Evolutionary conservation across 2,113 vertebrate genomes (phyloP).

Genomic region (Isichthys henryi): DNA sequence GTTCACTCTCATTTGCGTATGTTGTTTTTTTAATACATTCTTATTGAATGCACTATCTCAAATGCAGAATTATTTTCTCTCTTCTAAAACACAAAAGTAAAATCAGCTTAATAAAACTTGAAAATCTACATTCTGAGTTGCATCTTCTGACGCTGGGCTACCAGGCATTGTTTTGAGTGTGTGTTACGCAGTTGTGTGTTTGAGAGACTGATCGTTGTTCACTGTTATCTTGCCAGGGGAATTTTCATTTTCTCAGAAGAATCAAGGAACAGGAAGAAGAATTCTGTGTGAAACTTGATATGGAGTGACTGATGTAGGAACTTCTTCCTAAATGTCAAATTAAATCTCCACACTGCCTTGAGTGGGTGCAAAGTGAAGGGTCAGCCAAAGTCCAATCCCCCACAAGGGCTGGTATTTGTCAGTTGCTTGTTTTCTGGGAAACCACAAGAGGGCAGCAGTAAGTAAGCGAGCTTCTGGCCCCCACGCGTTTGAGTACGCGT

Average conservation of each 20-base stretch:
- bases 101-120: background rate
- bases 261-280: background rate
- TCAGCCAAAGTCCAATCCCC: background rate
- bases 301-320: background rate
- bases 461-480: background rate
- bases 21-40: background rate
- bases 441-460: background rate
- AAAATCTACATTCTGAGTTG: background rate
- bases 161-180: background rate
- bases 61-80: background rate
- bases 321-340: background rate
- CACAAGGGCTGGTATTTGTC: background rate
- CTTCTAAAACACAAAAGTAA: background rate
- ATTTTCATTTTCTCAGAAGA: background rate
- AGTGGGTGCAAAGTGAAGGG: background rate
- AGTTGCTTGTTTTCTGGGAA: too few relatives aligned
- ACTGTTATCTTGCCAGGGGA: background rate
- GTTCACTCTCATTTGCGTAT: background rate
- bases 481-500: background rate
- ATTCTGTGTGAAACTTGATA: background rate
- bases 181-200: background rate
- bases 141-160: background rate
- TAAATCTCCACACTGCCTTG: background rate
- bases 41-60: background rate
- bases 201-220: background rate